Percentiles rank a stretch among this genome's conserved stretches.
phyloP scores from a whole-genome alignment of 1,140 invertebrate genomes.

The Cardiocondyla obscurior region DNA sequence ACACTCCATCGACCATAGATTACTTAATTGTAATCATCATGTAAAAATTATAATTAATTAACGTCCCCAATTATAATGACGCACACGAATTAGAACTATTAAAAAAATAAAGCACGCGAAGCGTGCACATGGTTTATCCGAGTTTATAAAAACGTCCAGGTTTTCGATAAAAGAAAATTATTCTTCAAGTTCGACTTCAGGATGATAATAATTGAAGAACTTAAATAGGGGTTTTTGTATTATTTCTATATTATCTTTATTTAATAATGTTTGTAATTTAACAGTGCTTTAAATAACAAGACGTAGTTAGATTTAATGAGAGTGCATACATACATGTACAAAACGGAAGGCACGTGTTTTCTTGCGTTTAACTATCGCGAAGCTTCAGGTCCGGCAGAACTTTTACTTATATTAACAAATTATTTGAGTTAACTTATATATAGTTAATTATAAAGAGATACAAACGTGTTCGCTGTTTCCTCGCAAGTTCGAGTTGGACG shows the following conservation, averaged over 20 bases:
- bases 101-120: no score
- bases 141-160: no score
- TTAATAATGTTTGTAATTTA: conserved; percentile 23
- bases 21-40: no score
- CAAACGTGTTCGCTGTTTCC: conserved; percentile 14
- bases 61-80: no score
- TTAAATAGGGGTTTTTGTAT: background rate
- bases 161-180: no score
- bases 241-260: conserved; percentile 29
- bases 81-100: no score
- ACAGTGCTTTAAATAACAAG: conserved; percentile 31
- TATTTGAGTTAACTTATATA: conserved; percentile 6
- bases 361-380: background rate
- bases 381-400: background rate
- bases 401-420: conserved; percentile 3
- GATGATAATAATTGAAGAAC: background rate
- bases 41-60: no score
- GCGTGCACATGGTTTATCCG: no score
- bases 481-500: conserved; percentile 27
- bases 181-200: background rate
- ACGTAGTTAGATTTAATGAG: background rate
- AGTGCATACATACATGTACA: conserved; percentile 19
- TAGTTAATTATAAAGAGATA: conserved; percentile 9
- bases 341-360: conserved; percentile 35
- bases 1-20: no score